Conservation (phyloP, 92 coral and sea anemone species). For the Zoanthus gigantus region DNA sequence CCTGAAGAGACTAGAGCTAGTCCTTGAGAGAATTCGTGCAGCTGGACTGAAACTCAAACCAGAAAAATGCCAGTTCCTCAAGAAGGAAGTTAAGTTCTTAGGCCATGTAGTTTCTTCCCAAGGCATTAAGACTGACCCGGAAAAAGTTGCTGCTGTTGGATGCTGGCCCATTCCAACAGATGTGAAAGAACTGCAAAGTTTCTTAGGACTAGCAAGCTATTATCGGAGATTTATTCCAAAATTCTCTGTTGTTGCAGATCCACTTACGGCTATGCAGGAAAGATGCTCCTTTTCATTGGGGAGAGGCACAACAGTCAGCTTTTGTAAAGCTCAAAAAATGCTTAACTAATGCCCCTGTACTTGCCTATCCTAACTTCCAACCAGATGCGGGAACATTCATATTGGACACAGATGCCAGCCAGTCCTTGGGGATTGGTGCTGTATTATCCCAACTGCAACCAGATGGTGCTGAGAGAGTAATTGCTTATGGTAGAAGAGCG, state of each 20-base stretch:
- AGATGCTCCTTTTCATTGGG: slow-evolving; percentile 32
- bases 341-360: too few species aligned
- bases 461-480: slow-evolving; percentile 61
- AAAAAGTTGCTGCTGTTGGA: slow-evolving; percentile 39
- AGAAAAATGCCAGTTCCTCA: slow-evolving; percentile 43
- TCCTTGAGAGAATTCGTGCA: slow-evolving; percentile 42
- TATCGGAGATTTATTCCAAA: too few species aligned
- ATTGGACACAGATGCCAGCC: too few species aligned
- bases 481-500: slow-evolving; percentile 60
- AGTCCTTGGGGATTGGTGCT: slow-evolving; percentile 50
- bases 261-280: slow-evolving; percentile 43
- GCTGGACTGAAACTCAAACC: slow-evolving; percentile 57
- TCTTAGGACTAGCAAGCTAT: background rate
- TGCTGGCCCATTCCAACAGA: slow-evolving; percentile 48
- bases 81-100: slow-evolving; percentile 41
- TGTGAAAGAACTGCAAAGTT: slow-evolving; percentile 51
- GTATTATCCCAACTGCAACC: slow-evolving; percentile 56
- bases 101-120: slow-evolving; percentile 53
- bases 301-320: too few species aligned
- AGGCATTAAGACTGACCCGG: slow-evolving; percentile 45
- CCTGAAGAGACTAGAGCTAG: slow-evolving; percentile 34
- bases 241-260: slow-evolving; percentile 24
- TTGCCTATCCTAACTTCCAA: slow-evolving; percentile 63
- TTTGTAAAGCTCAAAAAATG: too few species aligned
- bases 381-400: slow-evolving; percentile 50